Evolutionary conservation across 1,140 invertebrate genomes (phyloP), one percentile per base, ranked within the genome.

Genomic region (Stenopsyche tienmushanensis): DNA sequence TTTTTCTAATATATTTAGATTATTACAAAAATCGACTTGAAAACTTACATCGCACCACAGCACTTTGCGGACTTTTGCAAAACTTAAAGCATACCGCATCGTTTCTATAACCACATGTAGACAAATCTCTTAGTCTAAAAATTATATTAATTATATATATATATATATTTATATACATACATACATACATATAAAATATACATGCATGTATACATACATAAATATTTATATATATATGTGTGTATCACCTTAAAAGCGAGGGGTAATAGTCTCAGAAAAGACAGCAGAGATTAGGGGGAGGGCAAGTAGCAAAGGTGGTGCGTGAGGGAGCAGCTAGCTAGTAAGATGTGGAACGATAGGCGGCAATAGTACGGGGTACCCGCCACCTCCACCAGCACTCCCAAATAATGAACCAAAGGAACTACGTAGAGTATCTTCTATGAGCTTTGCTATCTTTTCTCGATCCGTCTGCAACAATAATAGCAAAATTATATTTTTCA

Each of bases 371-470:
- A 60, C 45, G 25, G 26, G 20, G 39, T 53, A 42, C 25, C 26
- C 55, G 15, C 59, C 57, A n/a, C 47, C 47, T 20, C 21, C 54
- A 2, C 50, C 50, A 3, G 21, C 34, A 54, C 65, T 67, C 15
- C 59, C 70, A 39, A 71, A 26, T 41, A 69, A 64, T 18, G 70
- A 53, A 9, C 76, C 76, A 71, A 83, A 83, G 64, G 80, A 81
- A 57, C 79, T 80, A 49, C 83, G 81, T 7, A 90, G 75, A 7
- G 88, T 86, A 72, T 91, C 88, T 74, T 89, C 87, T 69, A 92
- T 89, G 49, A 91, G 78, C 41, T 80, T 79, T 34, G 86, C 84
- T 70, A 91, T 85, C 77, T 90, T 91, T 66, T 89, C 87, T 71
- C 84, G 83, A 76, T 90, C 87, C 64, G 82, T 80, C 85, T 85